phyloP scores from a whole-genome alignment of 23 tunicate genomes.

The Trididemnum miniatum region DNA sequence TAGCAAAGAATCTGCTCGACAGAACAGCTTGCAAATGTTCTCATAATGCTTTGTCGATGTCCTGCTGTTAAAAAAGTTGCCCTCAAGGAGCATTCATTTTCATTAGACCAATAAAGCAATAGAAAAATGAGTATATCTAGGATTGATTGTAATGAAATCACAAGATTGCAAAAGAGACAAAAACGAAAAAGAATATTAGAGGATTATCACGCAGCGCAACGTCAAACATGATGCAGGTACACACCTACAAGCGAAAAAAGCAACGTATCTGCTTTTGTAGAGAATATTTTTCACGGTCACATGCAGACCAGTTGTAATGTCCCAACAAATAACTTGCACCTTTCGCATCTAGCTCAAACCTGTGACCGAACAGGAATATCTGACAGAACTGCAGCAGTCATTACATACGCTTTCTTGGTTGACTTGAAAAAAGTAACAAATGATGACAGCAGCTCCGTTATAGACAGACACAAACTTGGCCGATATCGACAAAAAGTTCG shows the following conservation, averaged over 20 bases:
- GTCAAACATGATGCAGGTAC: background rate
- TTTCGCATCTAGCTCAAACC: background rate
- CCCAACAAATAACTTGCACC: background rate
- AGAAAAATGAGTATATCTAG: constrained; percentile 4
- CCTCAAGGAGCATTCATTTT: background rate
- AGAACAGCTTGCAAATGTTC: background rate
- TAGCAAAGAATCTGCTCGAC: background rate
- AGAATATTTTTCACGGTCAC: background rate
- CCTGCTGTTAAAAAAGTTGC: constrained; percentile 5
- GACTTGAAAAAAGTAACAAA: constrained; percentile 1
- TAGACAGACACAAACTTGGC: constrained; percentile 6
- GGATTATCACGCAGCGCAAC: background rate
- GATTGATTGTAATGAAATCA: background rate
- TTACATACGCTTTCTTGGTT: background rate
- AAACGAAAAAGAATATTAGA: background rate
- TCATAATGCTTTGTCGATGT: background rate
- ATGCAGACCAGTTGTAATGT: background rate
- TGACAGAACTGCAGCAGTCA: constrained; percentile 3
- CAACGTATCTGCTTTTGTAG: background rate
- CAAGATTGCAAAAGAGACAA: background rate
- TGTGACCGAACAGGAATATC: constrained; percentile 6
- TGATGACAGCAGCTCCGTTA: background rate
- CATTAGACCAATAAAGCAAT: background rate
- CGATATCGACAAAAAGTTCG: background rate
- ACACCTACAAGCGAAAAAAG: background rate